Evolutionary conservation across 2,888 invertebrate genomes (phyloP), one percentile per base, ranked within the genome.

Genomic region (Plagodis dolabraria): DNA sequence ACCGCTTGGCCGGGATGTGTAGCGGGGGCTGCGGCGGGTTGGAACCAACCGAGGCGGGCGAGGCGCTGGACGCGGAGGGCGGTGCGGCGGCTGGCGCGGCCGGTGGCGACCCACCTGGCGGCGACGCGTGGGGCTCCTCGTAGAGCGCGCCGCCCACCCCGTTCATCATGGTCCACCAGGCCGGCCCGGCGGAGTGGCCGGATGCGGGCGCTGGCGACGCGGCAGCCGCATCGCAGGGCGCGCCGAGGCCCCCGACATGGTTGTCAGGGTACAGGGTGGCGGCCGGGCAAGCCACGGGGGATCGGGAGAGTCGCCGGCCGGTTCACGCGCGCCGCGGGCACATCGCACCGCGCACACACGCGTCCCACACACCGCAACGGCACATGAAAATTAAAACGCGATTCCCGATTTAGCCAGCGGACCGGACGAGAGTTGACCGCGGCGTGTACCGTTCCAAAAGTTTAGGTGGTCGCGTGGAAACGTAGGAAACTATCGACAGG

Each of bases 1-100:
- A 96, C 72, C 97, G 94, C 90, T 98, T 97, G 79, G 97, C 97
- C 70, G 97, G 98, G 90, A 98, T 97, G 93, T 98, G 97, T 67
- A 98, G 94, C 67, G 96, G 97, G 79, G 96, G 97, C 79, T 95
- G 95, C 63, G 95, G 95, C 62, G 96, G 94, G 88, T 95, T 94
- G 82, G 95, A 95, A 81, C 95, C 93, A 53, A 94, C 94, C 63
- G 92, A 91, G 64, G 94, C 87, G 78, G 94, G 94, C 82, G 94
- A 89, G 80, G 89, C 91, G 91, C 89, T 89, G 79, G 92, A 89
- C 64, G 92, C 91, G 64, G 94, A 91, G 79, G 94, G 85, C 69
- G 94, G 94, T 68, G 96, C 95, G 70, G 95, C 94, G 63, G 95
- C 95, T 54, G 95, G 95, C 64, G 96, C 95, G 61, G 96, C 95